A percentile compares a stretch with the other conserved stretches of the same genome.
Conservation (phyloP, 2,888 invertebrate species). For the Vandiemenella viatica region DNA sequence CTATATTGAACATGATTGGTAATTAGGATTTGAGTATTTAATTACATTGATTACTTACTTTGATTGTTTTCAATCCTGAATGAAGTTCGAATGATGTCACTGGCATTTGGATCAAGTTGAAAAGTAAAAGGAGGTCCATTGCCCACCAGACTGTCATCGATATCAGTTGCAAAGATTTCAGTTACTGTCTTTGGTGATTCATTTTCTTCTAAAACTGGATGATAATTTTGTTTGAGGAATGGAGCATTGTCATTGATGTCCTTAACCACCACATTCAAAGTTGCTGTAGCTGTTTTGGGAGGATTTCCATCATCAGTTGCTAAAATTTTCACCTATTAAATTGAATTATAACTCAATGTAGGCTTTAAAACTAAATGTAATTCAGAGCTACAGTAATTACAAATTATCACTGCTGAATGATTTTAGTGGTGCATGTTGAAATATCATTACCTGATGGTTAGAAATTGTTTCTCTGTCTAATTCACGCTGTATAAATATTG, state of each 20-base stretch:
- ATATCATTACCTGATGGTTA: slow-evolving; percentile 4
- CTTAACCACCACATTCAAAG: slow-evolving; percentile 31
- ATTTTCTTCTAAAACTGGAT: slow-evolving; percentile 35
- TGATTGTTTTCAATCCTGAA: slow-evolving; percentile 37
- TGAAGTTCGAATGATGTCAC: slow-evolving; percentile 31
- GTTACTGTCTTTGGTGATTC: slow-evolving; percentile 30
- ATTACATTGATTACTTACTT: slow-evolving; percentile 26
- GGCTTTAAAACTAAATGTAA: neutral
- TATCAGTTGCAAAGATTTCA: slow-evolving; percentile 30
- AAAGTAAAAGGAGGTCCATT: slow-evolving; percentile 37
- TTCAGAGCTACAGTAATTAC: neutral
- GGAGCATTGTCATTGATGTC: slow-evolving; percentile 34
- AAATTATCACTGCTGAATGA: too few species aligned
- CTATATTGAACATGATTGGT: too few species aligned
- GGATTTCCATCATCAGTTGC: slow-evolving; percentile 33
- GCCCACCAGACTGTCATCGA: slow-evolving; percentile 29
- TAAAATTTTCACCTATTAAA: slow-evolving; percentile 29
- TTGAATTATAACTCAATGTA: neutral
- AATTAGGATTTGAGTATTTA: too few species aligned
- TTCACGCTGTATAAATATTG: slow-evolving; percentile 4
- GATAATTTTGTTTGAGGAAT: slow-evolving; percentile 28
- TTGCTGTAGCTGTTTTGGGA: slow-evolving; percentile 32
- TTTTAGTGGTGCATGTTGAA: too few species aligned
- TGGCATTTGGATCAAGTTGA: slow-evolving; percentile 32
- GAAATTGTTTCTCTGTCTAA: slow-evolving; percentile 6